phyloP scores from a whole-genome alignment of 2,888 invertebrate genomes.

The Agrotis exclamationis region DNA sequence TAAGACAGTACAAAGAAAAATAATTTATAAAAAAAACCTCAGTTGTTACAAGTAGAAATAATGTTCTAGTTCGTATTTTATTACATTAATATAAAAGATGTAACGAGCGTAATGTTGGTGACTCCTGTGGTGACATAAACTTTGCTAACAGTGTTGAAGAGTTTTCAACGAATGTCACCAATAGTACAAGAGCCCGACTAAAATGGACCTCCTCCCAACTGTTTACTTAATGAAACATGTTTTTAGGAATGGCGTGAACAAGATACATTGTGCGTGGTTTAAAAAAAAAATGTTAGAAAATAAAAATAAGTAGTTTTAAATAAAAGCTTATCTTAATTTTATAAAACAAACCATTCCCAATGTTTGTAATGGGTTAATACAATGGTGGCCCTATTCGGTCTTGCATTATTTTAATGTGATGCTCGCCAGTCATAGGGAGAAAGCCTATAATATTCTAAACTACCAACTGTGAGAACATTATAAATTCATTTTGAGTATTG shows the following conservation, averaged over 20 bases:
- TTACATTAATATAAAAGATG: constrained; percentile 65
- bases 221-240: background rate
- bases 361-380: background rate
- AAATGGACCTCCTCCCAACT: background rate
- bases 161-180: constrained; percentile 63
- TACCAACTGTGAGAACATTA: too few species aligned
- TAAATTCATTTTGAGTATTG: too few species aligned
- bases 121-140: constrained; percentile 62
- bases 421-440: too few species aligned
- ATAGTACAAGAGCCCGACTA: background rate
- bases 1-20: constrained; percentile 31
- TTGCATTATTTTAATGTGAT: too few species aligned
- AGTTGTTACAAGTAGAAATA: constrained; percentile 47
- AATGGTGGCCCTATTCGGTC: too few species aligned
- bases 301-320: background rate
- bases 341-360: background rate
- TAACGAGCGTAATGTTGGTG: constrained; percentile 48
- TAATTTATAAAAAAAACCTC: constrained; percentile 33
- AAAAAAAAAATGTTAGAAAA: too few species aligned
- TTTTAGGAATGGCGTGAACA: background rate
- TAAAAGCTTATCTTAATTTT: background rate
- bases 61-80: constrained; percentile 49
- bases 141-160: constrained; percentile 61
- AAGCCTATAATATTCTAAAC: too few species aligned
- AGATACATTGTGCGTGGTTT: too few species aligned